These are phyloP conservation scores for Lates japonicus DNA, from an alignment of 2,797 vertebrate genomes.

Conservation along the genomic window DNA sequence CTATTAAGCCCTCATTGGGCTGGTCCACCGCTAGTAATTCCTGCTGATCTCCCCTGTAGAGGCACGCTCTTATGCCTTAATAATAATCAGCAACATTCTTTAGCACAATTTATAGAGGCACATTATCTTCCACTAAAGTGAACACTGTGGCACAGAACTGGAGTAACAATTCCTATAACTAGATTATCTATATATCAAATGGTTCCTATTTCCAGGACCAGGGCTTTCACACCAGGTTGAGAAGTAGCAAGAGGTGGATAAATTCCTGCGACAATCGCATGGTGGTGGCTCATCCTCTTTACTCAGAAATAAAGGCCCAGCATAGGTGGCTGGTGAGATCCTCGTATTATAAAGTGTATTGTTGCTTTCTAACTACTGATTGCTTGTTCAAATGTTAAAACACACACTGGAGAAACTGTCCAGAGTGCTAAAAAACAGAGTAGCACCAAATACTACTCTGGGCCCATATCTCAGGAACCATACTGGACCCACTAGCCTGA, in stretches of 20 bases:
- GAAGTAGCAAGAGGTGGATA: constrained; percentile 55
- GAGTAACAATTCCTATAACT: constrained; percentile 38
- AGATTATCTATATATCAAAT: constrained; percentile 47
- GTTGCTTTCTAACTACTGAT: too few relatives aligned
- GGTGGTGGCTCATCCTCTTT: constrained; percentile 60
- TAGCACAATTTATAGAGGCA: constrained; percentile 51
- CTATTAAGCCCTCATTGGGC: too few relatives aligned
- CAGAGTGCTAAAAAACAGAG: constrained; percentile 66
- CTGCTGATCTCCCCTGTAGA: too few relatives aligned
- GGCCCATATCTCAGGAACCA: constrained; percentile 18
- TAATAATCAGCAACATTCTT: constrained; percentile 62
- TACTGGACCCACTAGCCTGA: constrained; percentile 16
- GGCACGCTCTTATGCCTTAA: too few relatives aligned
- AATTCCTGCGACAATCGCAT: too few relatives aligned
- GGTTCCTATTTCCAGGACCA: constrained; percentile 38
- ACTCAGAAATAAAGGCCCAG: constrained; percentile 66
- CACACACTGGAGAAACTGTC: constrained; percentile 69
- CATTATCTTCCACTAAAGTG: constrained; percentile 36
- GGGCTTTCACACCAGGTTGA: constrained; percentile 51
- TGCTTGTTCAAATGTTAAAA: constrained; percentile 76
- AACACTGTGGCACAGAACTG: constrained; percentile 28
- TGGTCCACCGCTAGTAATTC: too few relatives aligned
- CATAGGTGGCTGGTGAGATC: constrained; percentile 70
- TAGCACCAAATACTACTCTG: constrained; percentile 60
- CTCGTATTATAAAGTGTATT: too few relatives aligned